Evolutionary conservation across 2,113 vertebrate genomes (phyloP).

Genomic region (Chionomys nivalis): DNA sequence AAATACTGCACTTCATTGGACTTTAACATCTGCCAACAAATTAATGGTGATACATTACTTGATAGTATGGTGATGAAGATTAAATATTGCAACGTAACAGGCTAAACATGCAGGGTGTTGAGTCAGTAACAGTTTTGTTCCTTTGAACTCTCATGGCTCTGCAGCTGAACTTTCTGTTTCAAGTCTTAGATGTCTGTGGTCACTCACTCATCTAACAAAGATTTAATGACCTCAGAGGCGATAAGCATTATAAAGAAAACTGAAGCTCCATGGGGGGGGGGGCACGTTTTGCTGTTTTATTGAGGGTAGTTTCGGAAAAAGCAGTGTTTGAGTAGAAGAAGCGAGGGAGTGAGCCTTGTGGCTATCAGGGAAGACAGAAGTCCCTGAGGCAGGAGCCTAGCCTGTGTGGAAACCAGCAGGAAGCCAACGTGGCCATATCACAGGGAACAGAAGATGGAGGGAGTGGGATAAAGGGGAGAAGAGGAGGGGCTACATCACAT

Average conservation of each 20-base stretch:
- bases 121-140: not conserved
- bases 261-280: not conserved
- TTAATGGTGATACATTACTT: constrained; percentile 10
- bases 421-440: not conserved
- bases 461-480: not conserved
- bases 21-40: not conserved
- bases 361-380: not conserved
- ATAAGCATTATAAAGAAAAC: not conserved
- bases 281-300: not conserved
- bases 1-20: not conserved
- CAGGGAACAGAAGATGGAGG: not conserved
- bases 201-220: not conserved
- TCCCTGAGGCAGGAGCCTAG: not conserved
- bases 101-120: not conserved
- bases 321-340: not conserved
- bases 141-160: not conserved
- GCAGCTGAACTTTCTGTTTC: not conserved
- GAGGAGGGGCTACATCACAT: not conserved
- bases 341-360: not conserved
- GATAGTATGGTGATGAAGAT: not conserved
- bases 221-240: not conserved
- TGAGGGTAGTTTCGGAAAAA: not conserved
- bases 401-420: not conserved
- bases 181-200: too few species aligned
- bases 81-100: not conserved